phyloP scores from a whole-genome alignment of 2,888 invertebrate species.

The Harpagoxenus sublaevis region DNA sequence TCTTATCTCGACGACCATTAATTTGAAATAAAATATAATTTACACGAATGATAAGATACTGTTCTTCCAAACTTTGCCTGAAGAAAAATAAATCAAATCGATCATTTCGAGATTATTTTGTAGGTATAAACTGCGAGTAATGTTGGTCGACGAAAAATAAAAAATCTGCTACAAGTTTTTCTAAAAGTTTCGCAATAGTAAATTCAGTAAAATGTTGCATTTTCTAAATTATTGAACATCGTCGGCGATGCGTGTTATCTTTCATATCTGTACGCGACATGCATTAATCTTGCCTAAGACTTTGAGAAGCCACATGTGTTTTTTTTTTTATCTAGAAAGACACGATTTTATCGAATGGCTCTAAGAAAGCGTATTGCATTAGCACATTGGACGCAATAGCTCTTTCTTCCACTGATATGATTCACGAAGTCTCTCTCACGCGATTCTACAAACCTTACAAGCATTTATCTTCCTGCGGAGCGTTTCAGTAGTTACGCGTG shows the following conservation, averaged over 20 bases:
- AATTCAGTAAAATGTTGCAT: not conserved
- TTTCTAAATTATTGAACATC: constrained; percentile 1
- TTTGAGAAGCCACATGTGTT: not conserved
- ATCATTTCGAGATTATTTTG: not conserved
- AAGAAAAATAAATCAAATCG: not conserved
- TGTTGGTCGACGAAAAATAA: not conserved
- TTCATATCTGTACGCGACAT: not conserved
- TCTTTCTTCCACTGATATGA: constrained; percentile 39
- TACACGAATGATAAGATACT: not conserved
- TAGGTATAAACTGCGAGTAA: not conserved
- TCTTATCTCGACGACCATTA: not conserved
- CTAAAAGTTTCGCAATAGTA: not conserved
- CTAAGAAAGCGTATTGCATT: constrained; percentile 28
- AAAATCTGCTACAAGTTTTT: constrained; percentile 51
- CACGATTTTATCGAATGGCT: constrained; percentile 16
- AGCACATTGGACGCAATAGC: constrained; percentile 36
- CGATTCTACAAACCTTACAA: constrained; percentile 16
- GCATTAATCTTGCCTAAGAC: not conserved
- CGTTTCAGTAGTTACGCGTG: constrained; percentile 32
- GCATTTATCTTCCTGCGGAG: constrained; percentile 24
- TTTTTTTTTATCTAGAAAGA: constrained; percentile 19
- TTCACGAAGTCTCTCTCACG: constrained; percentile 36
- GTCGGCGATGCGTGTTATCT: not conserved
- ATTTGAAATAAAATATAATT: not conserved
- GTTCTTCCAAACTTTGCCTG: not conserved